phyloP scores from a whole-genome alignment of 2,797 vertebrate species.

The Myotis myotis region DNA sequence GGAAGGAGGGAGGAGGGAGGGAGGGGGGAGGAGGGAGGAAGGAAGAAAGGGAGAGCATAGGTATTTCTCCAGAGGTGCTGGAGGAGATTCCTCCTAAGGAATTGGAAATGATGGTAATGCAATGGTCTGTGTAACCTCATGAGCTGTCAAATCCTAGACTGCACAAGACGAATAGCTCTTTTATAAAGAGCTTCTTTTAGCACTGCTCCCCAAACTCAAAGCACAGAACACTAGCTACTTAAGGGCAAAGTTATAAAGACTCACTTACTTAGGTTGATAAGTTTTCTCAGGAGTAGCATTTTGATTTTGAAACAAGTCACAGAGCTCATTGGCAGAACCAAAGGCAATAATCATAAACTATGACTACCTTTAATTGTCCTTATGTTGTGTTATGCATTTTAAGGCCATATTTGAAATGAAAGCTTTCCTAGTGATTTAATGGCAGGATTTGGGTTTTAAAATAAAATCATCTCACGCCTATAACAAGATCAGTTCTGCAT shows the following conservation, averaged over 20 bases:
- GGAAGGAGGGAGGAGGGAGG: fast-evolving
- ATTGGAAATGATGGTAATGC: constrained; percentile 78
- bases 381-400: constrained; percentile 69
- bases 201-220: constrained; percentile 68
- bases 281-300: constrained; percentile 64
- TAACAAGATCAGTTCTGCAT: constrained; percentile 73
- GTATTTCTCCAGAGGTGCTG: constrained; percentile 56
- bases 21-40: fast-evolving
- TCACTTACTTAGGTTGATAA: constrained; percentile 75
- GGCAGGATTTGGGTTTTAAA: constrained; percentile 69
- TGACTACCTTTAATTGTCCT: constrained; percentile 65
- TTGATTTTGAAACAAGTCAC: constrained; percentile 75
- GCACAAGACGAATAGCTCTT: constrained; percentile 78
- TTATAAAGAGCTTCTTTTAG: constrained; percentile 76
- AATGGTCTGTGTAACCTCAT: constrained; percentile 75
- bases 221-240: constrained; percentile 73
- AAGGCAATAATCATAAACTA: constrained; percentile 70
- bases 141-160: constrained; percentile 80
- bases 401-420: constrained; percentile 70
- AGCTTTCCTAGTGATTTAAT: constrained; percentile 59
- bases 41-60: not conserved
- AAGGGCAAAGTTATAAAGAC: constrained; percentile 74
- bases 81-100: constrained; percentile 69
- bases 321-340: constrained; percentile 79
- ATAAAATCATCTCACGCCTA: constrained; percentile 64